Conservation (phyloP, 2,797 vertebrate genomes). For the Fistularia tabacaria region DNA sequence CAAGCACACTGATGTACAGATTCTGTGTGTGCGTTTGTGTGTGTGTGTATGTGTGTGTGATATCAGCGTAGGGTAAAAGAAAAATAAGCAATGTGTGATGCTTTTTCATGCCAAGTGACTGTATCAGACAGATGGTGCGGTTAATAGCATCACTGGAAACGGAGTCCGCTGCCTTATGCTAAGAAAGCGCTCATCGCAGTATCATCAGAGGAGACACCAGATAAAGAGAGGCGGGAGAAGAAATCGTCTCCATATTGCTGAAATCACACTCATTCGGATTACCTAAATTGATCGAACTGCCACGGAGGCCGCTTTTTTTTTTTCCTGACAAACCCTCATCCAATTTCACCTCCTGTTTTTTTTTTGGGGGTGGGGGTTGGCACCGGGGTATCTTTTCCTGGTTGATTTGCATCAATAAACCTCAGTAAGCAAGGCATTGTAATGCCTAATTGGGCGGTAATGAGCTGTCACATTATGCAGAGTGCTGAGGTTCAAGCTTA, state of each 20-base stretch:
- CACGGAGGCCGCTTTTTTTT: constrained; percentile 56
- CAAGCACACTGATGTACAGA: too few relatives aligned
- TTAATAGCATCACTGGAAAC: constrained; percentile 52
- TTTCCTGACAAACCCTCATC: constrained; percentile 59
- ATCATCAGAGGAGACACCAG: constrained; percentile 42
- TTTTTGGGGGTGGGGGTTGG: too few relatives aligned
- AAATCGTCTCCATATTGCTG: constrained; percentile 54
- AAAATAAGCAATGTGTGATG: constrained; percentile 1
- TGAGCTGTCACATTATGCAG: constrained; percentile 80
- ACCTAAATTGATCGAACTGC: constrained; percentile 69
- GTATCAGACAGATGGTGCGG: constrained; percentile 48
- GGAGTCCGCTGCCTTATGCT: constrained; percentile 26
- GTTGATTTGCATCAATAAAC: constrained; percentile 81
- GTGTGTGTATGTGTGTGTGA: neutral
- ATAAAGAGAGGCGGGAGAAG: constrained; percentile 34
- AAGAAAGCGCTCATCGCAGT: constrained; percentile 43
- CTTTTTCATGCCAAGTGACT: constrained; percentile 19
- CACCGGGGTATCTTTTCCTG: constrained; percentile 71
- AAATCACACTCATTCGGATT: constrained; percentile 64
- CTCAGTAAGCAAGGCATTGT: constrained; percentile 76
- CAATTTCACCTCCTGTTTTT: constrained; percentile 63
- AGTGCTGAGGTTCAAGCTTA: constrained; percentile 80
- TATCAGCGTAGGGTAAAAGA: too few relatives aligned
- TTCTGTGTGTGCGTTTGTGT: neutral
- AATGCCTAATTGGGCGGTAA: constrained; percentile 81